A percentile compares a stretch with the other conserved stretches of the same genome.
Conservation (phyloP, 2,113 vertebrate genomes). For the Dunckerocampus dactyliophorus region DNA sequence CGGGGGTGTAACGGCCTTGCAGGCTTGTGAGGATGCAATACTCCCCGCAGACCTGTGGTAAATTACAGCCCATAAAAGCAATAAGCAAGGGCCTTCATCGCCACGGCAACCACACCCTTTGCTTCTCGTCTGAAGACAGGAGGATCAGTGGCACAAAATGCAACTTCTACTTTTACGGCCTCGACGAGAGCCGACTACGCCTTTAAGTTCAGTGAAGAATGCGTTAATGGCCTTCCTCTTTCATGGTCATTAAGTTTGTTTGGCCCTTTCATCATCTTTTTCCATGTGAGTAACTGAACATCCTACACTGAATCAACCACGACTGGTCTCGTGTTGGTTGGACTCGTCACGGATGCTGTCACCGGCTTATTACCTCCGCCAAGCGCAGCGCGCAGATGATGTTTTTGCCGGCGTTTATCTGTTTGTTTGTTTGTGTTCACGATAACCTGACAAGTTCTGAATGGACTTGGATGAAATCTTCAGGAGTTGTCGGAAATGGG, state of each 20-base stretch:
- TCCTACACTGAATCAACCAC: neutral
- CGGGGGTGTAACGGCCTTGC: constrained; percentile 21
- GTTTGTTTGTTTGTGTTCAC: too few species aligned
- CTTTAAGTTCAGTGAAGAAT: constrained; percentile 19
- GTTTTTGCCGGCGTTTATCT: too few species aligned
- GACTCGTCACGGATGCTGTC: neutral
- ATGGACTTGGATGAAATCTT: too few species aligned
- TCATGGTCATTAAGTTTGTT: constrained; percentile 20
- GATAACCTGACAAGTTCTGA: too few species aligned
- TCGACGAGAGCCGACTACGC: neutral
- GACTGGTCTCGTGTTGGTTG: neutral
- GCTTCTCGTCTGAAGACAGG: constrained; percentile 7
- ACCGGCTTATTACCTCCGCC: neutral
- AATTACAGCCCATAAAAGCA: constrained; percentile 48
- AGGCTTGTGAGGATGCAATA: constrained; percentile 33
- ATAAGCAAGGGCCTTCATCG: constrained; percentile 22
- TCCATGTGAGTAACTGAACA: constrained; percentile 22
- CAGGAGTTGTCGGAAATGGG: too few species aligned
- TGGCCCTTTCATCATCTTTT: constrained; percentile 26
- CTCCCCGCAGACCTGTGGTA: constrained; percentile 37
- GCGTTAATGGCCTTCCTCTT: constrained; percentile 25
- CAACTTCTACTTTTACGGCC: neutral
- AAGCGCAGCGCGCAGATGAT: too few species aligned
- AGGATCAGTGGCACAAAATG: neutral
- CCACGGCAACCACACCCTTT: constrained; percentile 27